Conservation (phyloP, 2,113 vertebrate genomes). For the Pterocles orientalis region DNA sequence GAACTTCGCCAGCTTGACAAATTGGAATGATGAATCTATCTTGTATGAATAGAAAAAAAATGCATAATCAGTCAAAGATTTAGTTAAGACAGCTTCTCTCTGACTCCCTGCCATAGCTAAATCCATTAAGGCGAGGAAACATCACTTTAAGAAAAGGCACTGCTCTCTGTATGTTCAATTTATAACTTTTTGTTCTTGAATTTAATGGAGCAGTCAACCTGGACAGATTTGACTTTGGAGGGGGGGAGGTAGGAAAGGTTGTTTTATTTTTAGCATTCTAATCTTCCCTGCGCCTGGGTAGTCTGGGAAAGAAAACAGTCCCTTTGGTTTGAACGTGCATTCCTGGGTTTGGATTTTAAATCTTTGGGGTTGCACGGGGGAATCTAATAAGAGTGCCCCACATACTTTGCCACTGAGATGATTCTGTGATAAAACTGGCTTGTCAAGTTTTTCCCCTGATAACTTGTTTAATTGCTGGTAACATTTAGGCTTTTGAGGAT, state of each 20-base stretch:
- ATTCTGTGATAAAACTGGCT: conserved; percentile 39
- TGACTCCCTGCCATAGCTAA: conserved; percentile 82
- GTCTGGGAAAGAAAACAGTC: background rate
- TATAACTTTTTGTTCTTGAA: conserved; percentile 88
- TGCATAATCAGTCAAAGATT: conserved; percentile 99
- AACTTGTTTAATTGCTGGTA: conserved; percentile 49
- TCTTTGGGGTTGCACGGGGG: background rate
- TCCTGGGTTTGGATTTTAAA: background rate
- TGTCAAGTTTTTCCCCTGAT: background rate
- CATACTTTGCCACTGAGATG: background rate
- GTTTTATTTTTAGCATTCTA: conserved; percentile 65
- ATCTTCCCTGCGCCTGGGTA: background rate
- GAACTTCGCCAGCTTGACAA: conserved; percentile 98
- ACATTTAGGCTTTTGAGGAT: conserved; percentile 5
- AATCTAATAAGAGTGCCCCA: conserved; percentile 15
- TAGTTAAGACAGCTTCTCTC: conserved; percentile 89
- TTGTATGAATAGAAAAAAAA: conserved; percentile 96
- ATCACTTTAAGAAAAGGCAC: conserved; percentile 79
- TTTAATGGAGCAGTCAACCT: conserved; percentile 91
- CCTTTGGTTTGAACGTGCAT: background rate
- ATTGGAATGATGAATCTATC: conserved; percentile 99
- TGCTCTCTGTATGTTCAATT: conserved; percentile 83
- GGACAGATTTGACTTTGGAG: conserved; percentile 79
- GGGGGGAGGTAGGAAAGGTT: conserved; percentile 45
- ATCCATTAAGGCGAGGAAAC: conserved; percentile 90